phyloP scores from a whole-genome alignment of 2,113 vertebrate genomes.

The Ictalurus furcatus region DNA sequence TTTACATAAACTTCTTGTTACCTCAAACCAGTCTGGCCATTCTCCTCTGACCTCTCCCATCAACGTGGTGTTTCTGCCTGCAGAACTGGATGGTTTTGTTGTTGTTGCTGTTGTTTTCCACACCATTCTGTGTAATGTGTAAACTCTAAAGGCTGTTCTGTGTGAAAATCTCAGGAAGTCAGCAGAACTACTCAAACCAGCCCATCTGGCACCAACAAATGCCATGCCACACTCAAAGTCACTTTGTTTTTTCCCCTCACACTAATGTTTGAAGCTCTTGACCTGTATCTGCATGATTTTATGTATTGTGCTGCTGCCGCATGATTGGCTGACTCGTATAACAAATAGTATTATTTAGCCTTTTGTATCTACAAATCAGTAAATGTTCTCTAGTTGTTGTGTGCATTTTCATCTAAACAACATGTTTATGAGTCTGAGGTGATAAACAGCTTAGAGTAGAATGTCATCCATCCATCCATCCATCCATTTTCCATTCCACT shows the following conservation, averaged over 20 bases:
- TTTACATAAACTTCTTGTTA: not conserved
- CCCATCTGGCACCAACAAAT: not conserved
- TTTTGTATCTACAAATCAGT: not conserved
- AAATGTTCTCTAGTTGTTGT: not conserved
- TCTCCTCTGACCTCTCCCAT: not conserved
- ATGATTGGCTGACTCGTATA: not conserved
- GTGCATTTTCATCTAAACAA: not conserved
- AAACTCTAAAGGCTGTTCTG: too few relatives aligned
- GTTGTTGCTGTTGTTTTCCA: too few relatives aligned
- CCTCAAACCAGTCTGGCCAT: not conserved
- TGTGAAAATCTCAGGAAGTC: not conserved
- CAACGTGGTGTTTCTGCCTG: not conserved
- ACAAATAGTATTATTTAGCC: not conserved
- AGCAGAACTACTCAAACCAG: not conserved
- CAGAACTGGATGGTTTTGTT: not conserved
- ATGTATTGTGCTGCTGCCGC: not conserved
- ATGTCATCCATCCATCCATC: too few relatives aligned
- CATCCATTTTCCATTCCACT: too few relatives aligned
- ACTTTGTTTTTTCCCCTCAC: not conserved
- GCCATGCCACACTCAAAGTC: not conserved
- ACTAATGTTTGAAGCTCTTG: not conserved
- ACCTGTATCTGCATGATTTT: not conserved
- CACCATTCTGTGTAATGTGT: too few relatives aligned
- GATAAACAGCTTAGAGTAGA: not conserved
- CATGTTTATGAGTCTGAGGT: not conserved